A percentile compares a stretch with the other conserved stretches of the same genome.
phyloP scores from a whole-genome alignment of 2,797 vertebrate species.

The Naso thynnoides region DNA sequence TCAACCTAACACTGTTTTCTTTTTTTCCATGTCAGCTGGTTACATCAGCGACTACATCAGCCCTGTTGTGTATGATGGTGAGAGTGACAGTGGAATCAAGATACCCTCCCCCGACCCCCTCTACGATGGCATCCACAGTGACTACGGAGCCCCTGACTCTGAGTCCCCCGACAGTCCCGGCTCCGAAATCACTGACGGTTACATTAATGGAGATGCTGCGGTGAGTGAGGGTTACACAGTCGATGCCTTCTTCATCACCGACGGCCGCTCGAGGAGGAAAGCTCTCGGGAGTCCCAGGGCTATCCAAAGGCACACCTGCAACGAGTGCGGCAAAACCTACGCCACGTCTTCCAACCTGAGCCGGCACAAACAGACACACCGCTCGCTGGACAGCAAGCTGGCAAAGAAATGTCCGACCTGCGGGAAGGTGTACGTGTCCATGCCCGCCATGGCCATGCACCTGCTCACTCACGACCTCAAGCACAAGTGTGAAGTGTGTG shows the following conservation, averaged over 20 bases:
- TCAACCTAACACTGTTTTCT: slow-evolving; percentile 51
- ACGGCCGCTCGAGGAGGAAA: slow-evolving; percentile 92
- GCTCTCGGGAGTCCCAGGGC: slow-evolving; percentile 81
- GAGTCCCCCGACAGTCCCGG: slow-evolving; percentile 92
- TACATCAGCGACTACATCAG: slow-evolving; percentile 95
- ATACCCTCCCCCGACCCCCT: slow-evolving; percentile 92
- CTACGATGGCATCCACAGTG: slow-evolving; percentile 91
- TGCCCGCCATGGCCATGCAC: slow-evolving; percentile 98
- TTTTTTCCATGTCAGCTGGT: slow-evolving; percentile 75
- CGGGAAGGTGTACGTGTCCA: slow-evolving; percentile 95
- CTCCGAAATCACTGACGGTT: slow-evolving; percentile 90
- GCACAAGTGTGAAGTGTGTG: slow-evolving; percentile 96
- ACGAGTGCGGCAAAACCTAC: slow-evolving; percentile 94
- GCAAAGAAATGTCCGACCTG: slow-evolving; percentile 95
- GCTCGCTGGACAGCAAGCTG: slow-evolving; percentile 96
- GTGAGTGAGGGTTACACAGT: slow-evolving; percentile 95
- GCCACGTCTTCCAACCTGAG: slow-evolving; percentile 96
- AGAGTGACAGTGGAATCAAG: slow-evolving; percentile 90
- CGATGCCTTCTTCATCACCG: slow-evolving; percentile 95
- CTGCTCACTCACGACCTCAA: slow-evolving; percentile 96
- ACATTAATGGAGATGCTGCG: slow-evolving; percentile 94
- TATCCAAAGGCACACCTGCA: slow-evolving; percentile 90
- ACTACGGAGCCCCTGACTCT: slow-evolving; percentile 90
- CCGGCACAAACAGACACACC: slow-evolving; percentile 96
- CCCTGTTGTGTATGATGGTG: slow-evolving; percentile 90